These are phyloP conservation scores for Habropoda laboriosa DNA, from an alignment of 1,140 invertebrate species.

Conservation along the genomic window DNA sequence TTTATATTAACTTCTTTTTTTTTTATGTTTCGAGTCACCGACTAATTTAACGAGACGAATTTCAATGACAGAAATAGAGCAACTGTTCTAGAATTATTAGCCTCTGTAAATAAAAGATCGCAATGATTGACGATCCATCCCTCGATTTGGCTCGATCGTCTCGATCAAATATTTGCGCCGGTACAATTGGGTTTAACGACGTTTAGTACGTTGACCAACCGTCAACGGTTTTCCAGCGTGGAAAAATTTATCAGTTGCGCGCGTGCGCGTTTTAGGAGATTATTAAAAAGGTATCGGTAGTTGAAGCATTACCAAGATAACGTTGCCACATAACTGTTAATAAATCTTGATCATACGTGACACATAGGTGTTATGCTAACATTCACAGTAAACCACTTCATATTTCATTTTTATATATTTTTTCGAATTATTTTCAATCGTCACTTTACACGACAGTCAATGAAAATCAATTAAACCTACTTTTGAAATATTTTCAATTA, in stretches of 20 bases:
- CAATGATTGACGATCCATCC: not conserved
- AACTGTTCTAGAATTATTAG: not conserved
- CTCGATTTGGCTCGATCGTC: not conserved
- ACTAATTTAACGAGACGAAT: not conserved
- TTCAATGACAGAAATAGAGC: conserved; percentile 4
- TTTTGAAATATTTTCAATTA: no score
- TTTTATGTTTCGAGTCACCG: not conserved
- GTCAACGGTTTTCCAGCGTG: not conserved
- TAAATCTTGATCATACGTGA: not conserved
- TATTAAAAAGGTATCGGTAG: not conserved
- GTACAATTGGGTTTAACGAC: conserved; percentile 10
- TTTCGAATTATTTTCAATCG: no score
- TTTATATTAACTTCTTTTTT: no score
- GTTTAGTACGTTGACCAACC: not conserved
- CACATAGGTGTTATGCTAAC: not conserved
- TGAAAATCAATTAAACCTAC: no score
- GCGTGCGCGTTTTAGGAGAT: no score
- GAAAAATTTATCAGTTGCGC: not conserved
- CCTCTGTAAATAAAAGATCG: conserved; percentile 9
- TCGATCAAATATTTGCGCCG: not conserved
- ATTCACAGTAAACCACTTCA: not conserved
- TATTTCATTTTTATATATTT: no score
- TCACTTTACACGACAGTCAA: no score
- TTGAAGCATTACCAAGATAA: not conserved
- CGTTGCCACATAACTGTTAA: not conserved